Evolutionary conservation across 2,113 vertebrate species (phyloP).

Genomic region (Plecturocebus donacophilus): DNA sequence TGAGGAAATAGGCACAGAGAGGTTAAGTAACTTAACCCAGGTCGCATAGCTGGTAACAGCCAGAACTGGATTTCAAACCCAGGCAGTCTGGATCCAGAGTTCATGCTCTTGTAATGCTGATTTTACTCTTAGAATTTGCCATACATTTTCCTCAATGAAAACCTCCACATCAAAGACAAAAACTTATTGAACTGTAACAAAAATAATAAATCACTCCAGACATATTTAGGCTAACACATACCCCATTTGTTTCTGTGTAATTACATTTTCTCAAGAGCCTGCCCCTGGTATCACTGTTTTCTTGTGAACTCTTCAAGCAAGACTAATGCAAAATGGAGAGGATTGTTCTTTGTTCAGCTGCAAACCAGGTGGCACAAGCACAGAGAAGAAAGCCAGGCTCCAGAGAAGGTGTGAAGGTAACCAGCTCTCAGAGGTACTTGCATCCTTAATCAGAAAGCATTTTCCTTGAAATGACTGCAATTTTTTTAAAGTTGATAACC

Average conservation of each 20-base stretch:
- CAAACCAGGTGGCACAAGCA: conserved; percentile 23
- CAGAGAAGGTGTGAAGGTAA: background rate
- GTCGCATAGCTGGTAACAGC: background rate
- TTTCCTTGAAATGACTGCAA: background rate
- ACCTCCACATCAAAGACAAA: conserved; percentile 46
- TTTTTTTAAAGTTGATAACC: background rate
- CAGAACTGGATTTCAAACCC: background rate
- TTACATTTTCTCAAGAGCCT: conserved; percentile 75
- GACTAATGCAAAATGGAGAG: conserved; percentile 43
- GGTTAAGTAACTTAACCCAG: background rate
- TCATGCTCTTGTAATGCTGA: background rate
- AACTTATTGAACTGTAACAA: conserved; percentile 54
- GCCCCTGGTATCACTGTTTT: conserved; percentile 74
- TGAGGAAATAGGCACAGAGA: background rate
- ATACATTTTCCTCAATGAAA: conserved; percentile 35
- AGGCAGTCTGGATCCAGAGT: background rate
- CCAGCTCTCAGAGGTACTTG: background rate
- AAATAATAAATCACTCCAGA: conserved; percentile 72
- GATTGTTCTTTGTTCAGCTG: conserved; percentile 57
- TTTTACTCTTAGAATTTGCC: conserved; percentile 47
- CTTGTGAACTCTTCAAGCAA: conserved; percentile 73
- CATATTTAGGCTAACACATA: conserved; percentile 70
- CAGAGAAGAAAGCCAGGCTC: conserved; percentile 4
- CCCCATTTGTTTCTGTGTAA: conserved; percentile 74
- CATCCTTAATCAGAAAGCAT: background rate